Evolutionary conservation across 2,888 invertebrate species (phyloP), one percentile per base, ranked within the genome.

Genomic region (Leptogaster cylindrica): DNA sequence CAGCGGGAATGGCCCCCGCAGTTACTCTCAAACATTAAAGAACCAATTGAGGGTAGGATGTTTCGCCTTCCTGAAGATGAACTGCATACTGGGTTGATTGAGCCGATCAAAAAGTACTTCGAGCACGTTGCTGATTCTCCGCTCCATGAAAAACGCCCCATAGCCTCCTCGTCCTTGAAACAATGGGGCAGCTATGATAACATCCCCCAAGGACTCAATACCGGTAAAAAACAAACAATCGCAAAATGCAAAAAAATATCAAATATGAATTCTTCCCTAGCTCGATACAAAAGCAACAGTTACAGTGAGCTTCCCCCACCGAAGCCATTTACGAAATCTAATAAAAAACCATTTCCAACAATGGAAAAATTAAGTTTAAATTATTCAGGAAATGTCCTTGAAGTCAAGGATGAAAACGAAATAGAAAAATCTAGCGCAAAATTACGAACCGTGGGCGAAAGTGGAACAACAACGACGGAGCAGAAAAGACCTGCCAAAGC

Each of bases 51-150:
- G 25, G 50, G 48, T n/a, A 72, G 68, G 46, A 68, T 55, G 39
- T 72, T 68, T 64, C 67, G 58, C 61, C 64, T 73, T 51, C 72
- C 73, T 4, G 69, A 70, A 28, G 67, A 71, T 33, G 72, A 72
- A 65, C 41, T 72, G 23, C 75, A 79, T 68, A 73, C 79, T 12
- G 79, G 80, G 0, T 70, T 79, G 28, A 77, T 80, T 18, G 78
- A 76, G 8, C 79, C 80, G 2, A 76, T 73, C 23, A 74, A 76
- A 44, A 75, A 77, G 55, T 79, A 75, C 70, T 80, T 77, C 36
- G 80, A 80, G 52, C 48, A n/a, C 39, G 25, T 10, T 52, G 64
- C 1, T 8, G 25, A 27, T 14, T 16, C 36, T 14, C 5, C n/a
- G n/a, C 8, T n/a, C n/a, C 20, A 2, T 20, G 31, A 20, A 33